Conservation (phyloP, 2,797 vertebrate genomes). For the Sylvia borin region DNA sequence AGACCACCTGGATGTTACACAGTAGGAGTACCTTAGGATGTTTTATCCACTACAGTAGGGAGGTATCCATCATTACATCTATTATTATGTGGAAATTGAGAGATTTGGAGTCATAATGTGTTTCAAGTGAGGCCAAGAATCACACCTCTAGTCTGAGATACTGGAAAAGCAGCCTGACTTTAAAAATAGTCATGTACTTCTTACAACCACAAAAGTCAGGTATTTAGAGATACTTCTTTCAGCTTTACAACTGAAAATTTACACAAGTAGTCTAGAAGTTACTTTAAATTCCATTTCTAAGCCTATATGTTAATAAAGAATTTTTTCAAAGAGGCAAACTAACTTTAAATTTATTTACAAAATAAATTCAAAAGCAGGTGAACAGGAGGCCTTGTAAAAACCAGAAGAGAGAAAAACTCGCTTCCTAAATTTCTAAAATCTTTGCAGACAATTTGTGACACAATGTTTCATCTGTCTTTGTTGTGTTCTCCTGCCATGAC, state of each 20-base stretch:
- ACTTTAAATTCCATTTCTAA: not conserved
- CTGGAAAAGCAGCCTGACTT: not conserved
- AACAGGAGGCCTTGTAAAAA: not conserved
- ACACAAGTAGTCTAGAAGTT: not conserved
- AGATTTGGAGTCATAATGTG: not conserved
- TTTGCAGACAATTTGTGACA: not conserved
- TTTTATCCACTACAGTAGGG: not conserved
- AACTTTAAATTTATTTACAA: not conserved
- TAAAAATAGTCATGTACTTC: not conserved
- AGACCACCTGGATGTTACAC: not conserved
- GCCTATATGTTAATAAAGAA: not conserved
- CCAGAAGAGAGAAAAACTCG: not conserved
- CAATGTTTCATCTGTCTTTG: not conserved
- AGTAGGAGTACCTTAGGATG: not conserved
- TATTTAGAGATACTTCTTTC: not conserved
- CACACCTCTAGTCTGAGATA: not conserved
- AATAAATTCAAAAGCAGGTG: not conserved
- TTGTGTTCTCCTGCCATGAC: not conserved
- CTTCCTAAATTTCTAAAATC: not conserved
- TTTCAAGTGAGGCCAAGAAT: not conserved
- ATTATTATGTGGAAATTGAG: not conserved
- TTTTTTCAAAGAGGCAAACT: not conserved
- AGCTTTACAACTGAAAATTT: not conserved
- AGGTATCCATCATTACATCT: not conserved
- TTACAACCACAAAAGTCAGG: not conserved